Evolutionary conservation across 2,797 vertebrate species (phyloP), one percentile per base, ranked within the genome.

Genomic region (Peromyscus eremicus): DNA sequence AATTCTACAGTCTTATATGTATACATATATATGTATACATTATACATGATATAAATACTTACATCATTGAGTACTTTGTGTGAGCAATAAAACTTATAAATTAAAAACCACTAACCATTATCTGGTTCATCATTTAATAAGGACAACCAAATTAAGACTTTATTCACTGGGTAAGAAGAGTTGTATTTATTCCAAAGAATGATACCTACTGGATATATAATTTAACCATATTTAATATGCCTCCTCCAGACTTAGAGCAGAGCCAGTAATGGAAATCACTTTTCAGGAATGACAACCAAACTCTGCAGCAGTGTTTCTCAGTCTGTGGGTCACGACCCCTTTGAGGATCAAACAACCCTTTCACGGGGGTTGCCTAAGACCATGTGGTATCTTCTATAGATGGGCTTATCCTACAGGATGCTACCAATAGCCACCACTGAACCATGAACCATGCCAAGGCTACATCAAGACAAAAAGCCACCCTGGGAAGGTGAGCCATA

Each of bases 401-500:
- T 0, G 3, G 64, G 92, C 25, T 83, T 23, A 52, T 52, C 43
- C 73, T 70, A 70, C 32, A 73, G 55, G 19, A 16, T 6, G 17
- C 40, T 8, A 6, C 62, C 76, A 68, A 0, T 1, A 43, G 37
- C n/a, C 68, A 29, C 34, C 32, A 60, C 13, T 4, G 29, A 25
- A 37, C 57, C 34, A 91, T 64, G 73, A 76, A 21, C 32, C 77
- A 70, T n/a, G 43, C 37, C 64, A 40, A 23, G 0, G 19, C 55
- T n/a, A 57, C 66, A 37, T 11, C 21, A 23, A 75, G 27, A 76
- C 93, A 93, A 90, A 94, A 34, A 75, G 96, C 23, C 34, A 82
- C 49, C 16, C 6, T 19, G 49, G 68, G 83, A 60, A 64, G 70
- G 71, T 0, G 2, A 52, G 12, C 23, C 0, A 19, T 64, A 49